Conservation (phyloP, 1,140 invertebrate species). For the Cyclargus thomasi region DNA sequence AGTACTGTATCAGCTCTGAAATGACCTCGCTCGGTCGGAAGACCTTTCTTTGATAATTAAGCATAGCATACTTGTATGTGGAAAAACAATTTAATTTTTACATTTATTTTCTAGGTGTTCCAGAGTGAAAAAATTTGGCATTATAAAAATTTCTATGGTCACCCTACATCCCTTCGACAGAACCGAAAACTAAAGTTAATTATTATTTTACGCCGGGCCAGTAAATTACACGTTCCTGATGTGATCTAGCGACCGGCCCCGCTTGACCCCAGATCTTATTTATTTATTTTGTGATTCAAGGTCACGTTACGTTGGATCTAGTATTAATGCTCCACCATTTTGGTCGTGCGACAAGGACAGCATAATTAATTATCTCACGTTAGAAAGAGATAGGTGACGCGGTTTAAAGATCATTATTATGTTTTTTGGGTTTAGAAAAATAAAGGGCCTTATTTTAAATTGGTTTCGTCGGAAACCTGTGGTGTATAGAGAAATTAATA, state of each 20-base stretch:
- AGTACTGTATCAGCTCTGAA: no score
- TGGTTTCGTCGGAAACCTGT: slow-evolving; percentile 15
- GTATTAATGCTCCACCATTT: slow-evolving; percentile 39
- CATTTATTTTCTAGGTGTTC: no score
- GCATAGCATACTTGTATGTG: no score
- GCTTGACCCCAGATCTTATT: slow-evolving; percentile 23
- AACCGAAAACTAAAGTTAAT: slow-evolving; percentile 42
- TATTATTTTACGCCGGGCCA: slow-evolving; percentile 47
- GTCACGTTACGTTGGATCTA: slow-evolving; percentile 31
- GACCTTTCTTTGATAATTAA: no score
- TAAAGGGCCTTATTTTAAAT: slow-evolving; percentile 7
- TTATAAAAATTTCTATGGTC: slow-evolving; percentile 13
- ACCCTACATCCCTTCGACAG: slow-evolving; percentile 36
- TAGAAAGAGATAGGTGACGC: slow-evolving; percentile 32
- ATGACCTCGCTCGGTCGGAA: no score
- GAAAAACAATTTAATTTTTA: no score
- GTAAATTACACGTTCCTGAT: slow-evolving; percentile 46
- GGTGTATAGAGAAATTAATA: slow-evolving; percentile 7
- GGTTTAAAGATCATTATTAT: slow-evolving; percentile 33
- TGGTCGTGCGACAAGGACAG: slow-evolving; percentile 36
- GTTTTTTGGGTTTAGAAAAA: slow-evolving; percentile 25
- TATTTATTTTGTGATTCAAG: slow-evolving; percentile 19
- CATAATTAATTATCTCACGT: slow-evolving; percentile 31
- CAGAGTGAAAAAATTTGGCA: neutral
- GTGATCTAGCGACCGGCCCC: slow-evolving; percentile 29